Evolutionary conservation across 2,113 vertebrate genomes (phyloP).

Genomic region (Holacanthus passer): DNA sequence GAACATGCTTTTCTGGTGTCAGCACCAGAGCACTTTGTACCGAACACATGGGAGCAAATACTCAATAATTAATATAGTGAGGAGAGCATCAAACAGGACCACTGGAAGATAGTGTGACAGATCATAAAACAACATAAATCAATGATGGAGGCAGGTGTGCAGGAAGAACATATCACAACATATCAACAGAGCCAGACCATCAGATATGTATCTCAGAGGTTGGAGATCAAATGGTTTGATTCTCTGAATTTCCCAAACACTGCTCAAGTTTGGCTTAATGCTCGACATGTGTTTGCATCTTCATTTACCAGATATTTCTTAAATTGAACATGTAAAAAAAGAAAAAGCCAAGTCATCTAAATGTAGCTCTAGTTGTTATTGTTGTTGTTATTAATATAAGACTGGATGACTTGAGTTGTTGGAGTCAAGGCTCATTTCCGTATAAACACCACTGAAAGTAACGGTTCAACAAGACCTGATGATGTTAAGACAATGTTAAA

Average conservation of each 20-base stretch:
- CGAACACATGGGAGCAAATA: neutral
- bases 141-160: neutral
- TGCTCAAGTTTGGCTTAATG: neutral
- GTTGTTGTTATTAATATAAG: too few species aligned
- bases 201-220: neutral
- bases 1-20: neutral
- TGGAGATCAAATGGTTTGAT: neutral
- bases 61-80: constrained; percentile 8
- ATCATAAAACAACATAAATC: neutral
- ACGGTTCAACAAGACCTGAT: neutral
- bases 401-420: neutral
- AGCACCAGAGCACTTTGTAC: constrained; percentile 7
- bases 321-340: neutral
- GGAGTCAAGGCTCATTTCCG: neutral
- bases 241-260: neutral
- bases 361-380: neutral
- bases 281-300: neutral
- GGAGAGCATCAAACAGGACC: neutral
- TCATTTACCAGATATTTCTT: neutral
- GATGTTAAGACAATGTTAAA: neutral
- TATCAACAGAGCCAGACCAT: neutral
- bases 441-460: neutral
- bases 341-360: neutral
- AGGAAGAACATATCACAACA: neutral
- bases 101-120: neutral